phyloP scores from a whole-genome alignment of 1,140 invertebrate species.

The Papilio machaon region DNA sequence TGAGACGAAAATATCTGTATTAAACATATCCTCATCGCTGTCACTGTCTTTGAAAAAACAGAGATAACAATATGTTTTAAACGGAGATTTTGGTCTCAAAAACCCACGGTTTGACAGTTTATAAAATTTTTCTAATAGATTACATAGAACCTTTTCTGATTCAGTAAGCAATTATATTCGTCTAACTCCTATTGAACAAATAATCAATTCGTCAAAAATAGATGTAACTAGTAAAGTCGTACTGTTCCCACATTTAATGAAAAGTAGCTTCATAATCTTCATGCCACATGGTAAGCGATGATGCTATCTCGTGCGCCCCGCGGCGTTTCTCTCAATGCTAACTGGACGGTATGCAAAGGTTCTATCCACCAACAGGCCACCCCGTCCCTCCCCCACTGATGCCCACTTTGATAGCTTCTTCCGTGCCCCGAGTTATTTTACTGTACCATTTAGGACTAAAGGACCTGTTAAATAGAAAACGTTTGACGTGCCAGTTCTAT shows the following conservation, averaged over 20 bases:
- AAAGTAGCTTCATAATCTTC: constrained; percentile 20
- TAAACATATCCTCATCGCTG: too few relatives aligned
- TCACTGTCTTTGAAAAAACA: too few relatives aligned
- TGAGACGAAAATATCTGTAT: too few relatives aligned
- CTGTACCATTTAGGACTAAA: constrained; percentile 63
- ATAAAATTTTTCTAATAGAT: too few relatives aligned
- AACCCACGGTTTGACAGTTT: too few relatives aligned
- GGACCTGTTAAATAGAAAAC: constrained; percentile 20
- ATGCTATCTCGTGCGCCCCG: constrained; percentile 68
- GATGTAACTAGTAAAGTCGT: not conserved
- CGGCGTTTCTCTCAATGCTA: constrained; percentile 76
- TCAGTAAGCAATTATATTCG: too few relatives aligned
- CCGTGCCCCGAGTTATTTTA: constrained; percentile 65
- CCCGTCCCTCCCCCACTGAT: constrained; percentile 47
- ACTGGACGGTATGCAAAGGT: constrained; percentile 65
- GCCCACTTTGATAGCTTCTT: constrained; percentile 66
- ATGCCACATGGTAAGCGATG: constrained; percentile 52
- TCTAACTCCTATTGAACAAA: not conserved
- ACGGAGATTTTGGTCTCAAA: too few relatives aligned
- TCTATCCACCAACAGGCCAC: constrained; percentile 59
- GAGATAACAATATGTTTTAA: too few relatives aligned
- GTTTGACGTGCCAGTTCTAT: not conserved
- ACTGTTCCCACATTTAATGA: constrained; percentile 21
- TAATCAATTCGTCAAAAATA: not conserved
- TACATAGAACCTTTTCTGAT: too few relatives aligned